phyloP scores from a whole-genome alignment of 2,113 vertebrate species.

The Argyrosomus japonicus region DNA sequence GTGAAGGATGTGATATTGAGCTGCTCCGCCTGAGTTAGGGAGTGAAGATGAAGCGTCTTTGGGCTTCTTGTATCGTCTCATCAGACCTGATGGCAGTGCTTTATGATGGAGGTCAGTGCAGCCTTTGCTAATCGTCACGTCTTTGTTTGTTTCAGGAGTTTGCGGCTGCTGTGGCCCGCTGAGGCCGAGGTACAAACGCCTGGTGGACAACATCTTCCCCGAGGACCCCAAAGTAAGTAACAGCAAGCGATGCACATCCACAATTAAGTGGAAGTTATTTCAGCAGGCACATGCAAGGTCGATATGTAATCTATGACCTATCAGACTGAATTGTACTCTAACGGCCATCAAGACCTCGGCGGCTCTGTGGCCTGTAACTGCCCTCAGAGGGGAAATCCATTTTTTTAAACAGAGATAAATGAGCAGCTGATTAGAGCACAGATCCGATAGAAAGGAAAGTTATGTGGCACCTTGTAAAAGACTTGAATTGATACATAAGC shows the following conservation, averaged over 20 bases:
- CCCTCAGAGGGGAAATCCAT: not conserved
- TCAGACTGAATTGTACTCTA: not conserved
- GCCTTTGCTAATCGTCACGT: not conserved
- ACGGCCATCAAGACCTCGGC: too few species aligned
- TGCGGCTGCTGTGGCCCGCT: slow-evolving; percentile 97
- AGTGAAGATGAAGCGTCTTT: not conserved
- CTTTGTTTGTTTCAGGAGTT: slow-evolving; percentile 85
- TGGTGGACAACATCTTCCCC: slow-evolving; percentile 99
- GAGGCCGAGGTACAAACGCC: slow-evolving; percentile 95
- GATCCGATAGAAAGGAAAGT: not conserved
- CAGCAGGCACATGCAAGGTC: not conserved
- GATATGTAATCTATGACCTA: not conserved
- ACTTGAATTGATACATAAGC: too few species aligned
- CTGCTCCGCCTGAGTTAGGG: not conserved
- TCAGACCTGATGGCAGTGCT: not conserved
- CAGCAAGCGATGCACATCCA: not conserved
- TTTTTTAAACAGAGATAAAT: not conserved
- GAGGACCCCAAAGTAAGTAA: slow-evolving; percentile 95
- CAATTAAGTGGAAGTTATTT: not conserved
- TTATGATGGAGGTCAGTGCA: not conserved
- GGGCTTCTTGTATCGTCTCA: not conserved
- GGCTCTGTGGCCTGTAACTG: not conserved
- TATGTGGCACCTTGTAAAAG: not conserved
- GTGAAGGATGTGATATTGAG: not conserved
- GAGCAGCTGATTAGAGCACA: not conserved